Evolutionary conservation across 30 jellyfish, hydroid and myxozoan species (phyloP).

Genomic region (Catostylus mosaicus): DNA sequence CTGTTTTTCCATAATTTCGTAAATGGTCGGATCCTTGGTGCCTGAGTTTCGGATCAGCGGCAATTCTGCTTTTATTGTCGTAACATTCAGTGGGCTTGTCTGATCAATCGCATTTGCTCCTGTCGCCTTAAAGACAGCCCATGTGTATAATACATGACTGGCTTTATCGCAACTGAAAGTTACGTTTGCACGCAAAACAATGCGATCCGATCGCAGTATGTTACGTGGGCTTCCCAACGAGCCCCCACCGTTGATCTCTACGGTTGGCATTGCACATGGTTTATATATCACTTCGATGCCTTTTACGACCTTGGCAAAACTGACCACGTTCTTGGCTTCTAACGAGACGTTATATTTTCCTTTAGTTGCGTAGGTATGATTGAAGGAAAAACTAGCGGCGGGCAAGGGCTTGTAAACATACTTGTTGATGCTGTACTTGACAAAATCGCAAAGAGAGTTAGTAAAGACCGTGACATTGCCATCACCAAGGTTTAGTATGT

Average conservation of each 20-base stretch:
- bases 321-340: constrained; percentile 60
- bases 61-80: constrained; percentile 46
- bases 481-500: constrained; percentile 78
- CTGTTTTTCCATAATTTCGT: constrained; percentile 55
- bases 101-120: constrained; percentile 1
- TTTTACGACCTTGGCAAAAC: constrained; percentile 35
- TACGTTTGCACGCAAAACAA: constrained; percentile 76
- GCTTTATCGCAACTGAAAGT: constrained; percentile 76
- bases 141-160: constrained; percentile 66
- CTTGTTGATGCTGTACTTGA: constrained; percentile 4
- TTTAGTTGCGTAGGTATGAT: constrained; percentile 54
- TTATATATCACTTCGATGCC: constrained; percentile 57
- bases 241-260: constrained; percentile 67
- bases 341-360: constrained; percentile 69
- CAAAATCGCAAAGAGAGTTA: constrained; percentile 36
- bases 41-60: constrained; percentile 63
- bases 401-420: constrained; percentile 30
- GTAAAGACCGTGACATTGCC: constrained; percentile 57
- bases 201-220: constrained; percentile 40
- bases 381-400: constrained; percentile 9
- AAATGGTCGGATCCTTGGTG: constrained; percentile 68
- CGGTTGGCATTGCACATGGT: constrained; percentile 85
- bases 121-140: constrained; percentile 59
- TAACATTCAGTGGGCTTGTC: constrained; percentile 9
- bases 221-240: constrained; percentile 21